A percentile compares a stretch with the other conserved stretches of the same genome.
Evolutionary conservation across 2,888 invertebrate species (phyloP).

Genomic region (Acleris holmiana): DNA sequence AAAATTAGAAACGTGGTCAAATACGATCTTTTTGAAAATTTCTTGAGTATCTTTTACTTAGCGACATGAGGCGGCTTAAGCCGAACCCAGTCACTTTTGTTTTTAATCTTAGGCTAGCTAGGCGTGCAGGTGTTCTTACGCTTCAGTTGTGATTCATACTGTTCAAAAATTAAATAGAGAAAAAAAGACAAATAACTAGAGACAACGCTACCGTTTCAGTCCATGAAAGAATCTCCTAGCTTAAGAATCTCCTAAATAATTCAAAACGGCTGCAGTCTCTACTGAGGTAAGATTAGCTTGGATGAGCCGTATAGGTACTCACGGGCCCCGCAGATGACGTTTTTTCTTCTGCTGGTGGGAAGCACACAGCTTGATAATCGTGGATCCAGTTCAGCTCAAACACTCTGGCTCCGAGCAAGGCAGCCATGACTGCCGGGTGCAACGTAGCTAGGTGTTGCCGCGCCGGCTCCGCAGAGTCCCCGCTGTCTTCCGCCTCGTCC

Average conservation of each 20-base stretch:
- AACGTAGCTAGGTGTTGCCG: constrained; percentile 62
- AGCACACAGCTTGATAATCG: constrained; percentile 76
- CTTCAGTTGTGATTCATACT: background rate
- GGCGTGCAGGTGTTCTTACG: too few relatives aligned
- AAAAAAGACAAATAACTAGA: too few relatives aligned
- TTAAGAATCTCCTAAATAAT: background rate
- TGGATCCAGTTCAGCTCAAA: constrained; percentile 72
- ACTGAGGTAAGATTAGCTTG: background rate
- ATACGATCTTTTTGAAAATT: background rate
- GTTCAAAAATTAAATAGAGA: background rate
- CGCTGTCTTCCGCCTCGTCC: constrained; percentile 42
- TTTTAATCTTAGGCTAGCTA: too few relatives aligned
- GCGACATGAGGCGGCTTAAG: background rate
- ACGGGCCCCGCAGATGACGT: constrained; percentile 52
- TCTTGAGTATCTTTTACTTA: background rate
- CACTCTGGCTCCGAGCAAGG: constrained; percentile 61
- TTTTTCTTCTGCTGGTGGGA: constrained; percentile 54
- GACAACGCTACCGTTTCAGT: too few relatives aligned
- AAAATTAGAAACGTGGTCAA: too few relatives aligned
- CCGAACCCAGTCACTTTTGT: too few relatives aligned
- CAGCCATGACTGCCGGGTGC: constrained; percentile 67
- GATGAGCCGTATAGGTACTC: constrained; percentile 41
- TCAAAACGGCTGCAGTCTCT: background rate
- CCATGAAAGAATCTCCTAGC: too few relatives aligned
- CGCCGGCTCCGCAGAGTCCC: constrained; percentile 52